Base-by-base conservation (phyloP, 2,888 invertebrate genomes). In the Megalurothrips usitatus region DNA sequence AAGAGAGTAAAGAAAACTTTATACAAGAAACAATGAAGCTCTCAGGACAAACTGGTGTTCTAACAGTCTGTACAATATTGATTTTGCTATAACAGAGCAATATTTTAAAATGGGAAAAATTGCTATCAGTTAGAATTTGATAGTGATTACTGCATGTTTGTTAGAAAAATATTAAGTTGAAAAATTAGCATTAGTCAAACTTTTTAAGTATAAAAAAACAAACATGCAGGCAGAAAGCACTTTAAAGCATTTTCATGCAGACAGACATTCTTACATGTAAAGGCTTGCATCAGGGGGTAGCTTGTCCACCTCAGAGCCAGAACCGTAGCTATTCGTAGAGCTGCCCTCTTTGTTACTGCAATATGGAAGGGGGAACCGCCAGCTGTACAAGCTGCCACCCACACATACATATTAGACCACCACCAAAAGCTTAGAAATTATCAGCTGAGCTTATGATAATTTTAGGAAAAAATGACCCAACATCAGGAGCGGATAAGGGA, bases 341-440 rank as follows among this genome's bases (percentile, higher is more conserved):
- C 84, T 83, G 81, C 84, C 84, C 89, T 92, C 92, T 91, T 92
- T 92, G 92, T 94, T 94, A 92, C 95, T 95, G 93, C 95, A 95
- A 95, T 95, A 95, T 92, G 95, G 95, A 93, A 95, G 94, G 91
- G 95, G 95, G 92, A 95, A 95, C 92, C 95, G 95, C 95, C 95
- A 95, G 94, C 95, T 94, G 92, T 95, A 95, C 92, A 95, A 93
- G 94, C 95, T 95, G 93, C 85, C 68, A 26, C 68, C 68, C 68
- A 84, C 85, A 83, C 85, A 84, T 84, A 85, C 84, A 86, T 84
- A 86, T 85, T 85, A 85, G 84, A 86, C 84, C 85, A 83, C 68
- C 68, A 75, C 68, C 68, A 75, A 80, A 79, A 85, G 85, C 58
- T 43, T 2, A 43, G 34, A 6, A 43, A 43, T 43, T 6, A 43